Conservation (phyloP, 2,113 vertebrate species). For the Talpa occidentalis region DNA sequence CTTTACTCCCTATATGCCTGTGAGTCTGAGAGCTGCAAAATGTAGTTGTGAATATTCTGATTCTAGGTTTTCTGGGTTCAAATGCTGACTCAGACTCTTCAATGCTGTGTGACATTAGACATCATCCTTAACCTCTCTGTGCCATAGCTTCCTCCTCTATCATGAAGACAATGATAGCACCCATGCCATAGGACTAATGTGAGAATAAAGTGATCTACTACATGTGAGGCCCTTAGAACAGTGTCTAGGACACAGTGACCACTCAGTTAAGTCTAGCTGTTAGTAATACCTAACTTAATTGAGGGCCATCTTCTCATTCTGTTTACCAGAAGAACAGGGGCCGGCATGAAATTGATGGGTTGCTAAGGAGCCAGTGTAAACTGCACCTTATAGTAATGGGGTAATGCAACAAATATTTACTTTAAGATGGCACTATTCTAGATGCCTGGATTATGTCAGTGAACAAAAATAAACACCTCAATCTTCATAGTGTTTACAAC, state of each 20-base stretch:
- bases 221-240: not conserved
- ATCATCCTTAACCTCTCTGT: not conserved
- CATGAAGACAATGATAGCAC: not conserved
- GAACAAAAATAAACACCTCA: not conserved
- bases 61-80: not conserved
- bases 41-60: not conserved
- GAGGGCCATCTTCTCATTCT: not conserved
- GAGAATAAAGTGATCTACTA: slow-evolving; percentile 14
- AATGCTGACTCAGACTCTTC: not conserved
- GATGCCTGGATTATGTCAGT: not conserved
- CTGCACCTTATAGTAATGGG: not conserved
- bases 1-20: not conserved
- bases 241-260: not conserved
- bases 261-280: not conserved
- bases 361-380: not conserved
- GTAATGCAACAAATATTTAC: not conserved
- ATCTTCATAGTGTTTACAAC: not conserved
- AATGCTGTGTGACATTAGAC: not conserved
- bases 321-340: not conserved
- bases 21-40: not conserved
- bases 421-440: not conserved
- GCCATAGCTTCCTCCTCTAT: not conserved
- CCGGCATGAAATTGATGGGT: not conserved
- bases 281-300: not conserved
- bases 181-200: not conserved